Conservation (phyloP, 2,113 vertebrate genomes). For the Prunella fulvescens region DNA sequence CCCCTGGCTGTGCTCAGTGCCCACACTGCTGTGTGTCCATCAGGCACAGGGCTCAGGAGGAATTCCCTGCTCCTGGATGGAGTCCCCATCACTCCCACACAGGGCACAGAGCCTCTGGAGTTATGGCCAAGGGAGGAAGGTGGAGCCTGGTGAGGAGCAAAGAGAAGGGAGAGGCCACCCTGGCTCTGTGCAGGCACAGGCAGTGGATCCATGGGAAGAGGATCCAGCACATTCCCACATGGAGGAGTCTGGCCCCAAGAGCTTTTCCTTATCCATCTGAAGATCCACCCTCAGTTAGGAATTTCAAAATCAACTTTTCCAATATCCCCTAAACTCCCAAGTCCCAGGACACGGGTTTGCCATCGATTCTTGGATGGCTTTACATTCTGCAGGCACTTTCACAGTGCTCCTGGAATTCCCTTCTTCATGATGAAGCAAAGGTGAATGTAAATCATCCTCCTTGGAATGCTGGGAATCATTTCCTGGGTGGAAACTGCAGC, state of each 20-base stretch:
- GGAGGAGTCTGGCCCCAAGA: background rate
- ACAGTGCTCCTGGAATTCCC: background rate
- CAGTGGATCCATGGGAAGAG: rapidly evolving
- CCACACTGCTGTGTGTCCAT: rapidly evolving
- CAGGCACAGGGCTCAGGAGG: background rate
- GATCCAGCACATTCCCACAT: background rate
- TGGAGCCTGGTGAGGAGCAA: rapidly evolving
- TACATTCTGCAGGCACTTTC: background rate
- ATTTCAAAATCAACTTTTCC: background rate
- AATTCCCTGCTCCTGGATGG: background rate
- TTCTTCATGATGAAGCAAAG: background rate
- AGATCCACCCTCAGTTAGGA: background rate
- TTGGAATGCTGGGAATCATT: background rate
- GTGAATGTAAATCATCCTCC: background rate
- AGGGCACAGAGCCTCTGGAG: background rate
- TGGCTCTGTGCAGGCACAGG: rapidly evolving
- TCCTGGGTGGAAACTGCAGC: background rate
- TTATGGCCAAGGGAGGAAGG: rapidly evolving
- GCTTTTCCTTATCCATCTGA: background rate
- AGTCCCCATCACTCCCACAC: background rate
- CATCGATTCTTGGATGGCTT: background rate
- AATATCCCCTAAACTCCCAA: rapidly evolving
- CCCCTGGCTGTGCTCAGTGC: background rate
- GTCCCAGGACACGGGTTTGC: background rate
- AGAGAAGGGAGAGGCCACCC: background rate